Base-by-base conservation (phyloP, 1,140 invertebrate species). In the Papilio dardanus region DNA sequence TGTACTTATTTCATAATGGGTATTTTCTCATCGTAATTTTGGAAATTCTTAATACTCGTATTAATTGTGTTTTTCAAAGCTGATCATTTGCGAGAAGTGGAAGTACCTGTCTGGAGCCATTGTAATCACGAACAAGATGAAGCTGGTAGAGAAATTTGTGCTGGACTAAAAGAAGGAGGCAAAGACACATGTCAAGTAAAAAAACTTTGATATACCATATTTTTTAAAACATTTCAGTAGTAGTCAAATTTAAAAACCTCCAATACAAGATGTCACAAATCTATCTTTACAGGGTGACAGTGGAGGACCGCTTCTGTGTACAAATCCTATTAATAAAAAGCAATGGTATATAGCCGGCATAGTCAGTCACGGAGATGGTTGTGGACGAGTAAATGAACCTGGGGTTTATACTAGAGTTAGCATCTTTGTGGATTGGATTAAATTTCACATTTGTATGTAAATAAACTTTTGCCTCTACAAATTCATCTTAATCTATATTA, bases 321-420 rank as follows among this genome's bases (percentile, higher is more conserved):
- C 94, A 85, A 96, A 95, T 86, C 94, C 95, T 10, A 87, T 93
- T 10, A 93, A 94, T 78, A 83, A 91, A 0, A 93, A 94, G 66
- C 95, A 96, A 80, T 97, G 96, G 95, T 97, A 97, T 81, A 86
- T 97, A 37, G 96, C 95, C 5, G 97, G 97, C 0, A 95, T 97
- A 24, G 96, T 97, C 0, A 97, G 96, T 82, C 96, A 97, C 83
- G 98, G 98, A 2, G 95, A 96, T 83, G 97, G 97, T 6, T 98
- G 97, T 89, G 97, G 95, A 2, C 92, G 96, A 76, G 95, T 96
- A 33, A 93, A 95, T 74, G 96, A 97, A 86, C 96, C 97, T 7
- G 97, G 97, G n/a, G 96, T 96, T 75, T 98, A 98, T 80, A 97
- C 97, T 0, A 95, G 95, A 88, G 96, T 97, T 21, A 95, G 95